A percentile compares a stretch with the other conserved stretches of the same genome.
phyloP scores from a whole-genome alignment of 2,888 invertebrate genomes.

The Drosophila antonietae region DNA sequence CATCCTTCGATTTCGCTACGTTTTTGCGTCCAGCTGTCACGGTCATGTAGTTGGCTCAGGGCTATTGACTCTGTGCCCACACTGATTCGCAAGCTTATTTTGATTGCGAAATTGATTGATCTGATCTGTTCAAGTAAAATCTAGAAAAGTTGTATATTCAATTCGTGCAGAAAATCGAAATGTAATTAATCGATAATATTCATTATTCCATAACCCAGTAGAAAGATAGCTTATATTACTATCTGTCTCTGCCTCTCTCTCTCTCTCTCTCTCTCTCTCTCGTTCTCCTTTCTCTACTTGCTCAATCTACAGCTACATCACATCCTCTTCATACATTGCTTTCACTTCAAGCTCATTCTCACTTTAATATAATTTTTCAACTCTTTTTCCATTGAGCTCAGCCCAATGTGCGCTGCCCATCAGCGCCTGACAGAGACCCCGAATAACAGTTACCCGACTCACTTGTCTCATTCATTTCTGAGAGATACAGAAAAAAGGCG shows the following conservation, averaged over 20 bases:
- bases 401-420: conserved; percentile 38
- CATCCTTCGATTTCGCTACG: conserved; percentile 44
- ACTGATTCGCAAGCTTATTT: conserved; percentile 23
- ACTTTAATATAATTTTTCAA: not conserved
- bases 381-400: not conserved
- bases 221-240: too few species aligned
- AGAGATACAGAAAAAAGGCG: too few species aligned
- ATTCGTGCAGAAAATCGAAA: too few species aligned
- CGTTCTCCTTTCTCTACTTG: not conserved
- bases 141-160: too few species aligned
- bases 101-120: not conserved
- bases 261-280: too few species aligned
- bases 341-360: not conserved
- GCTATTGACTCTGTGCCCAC: conserved; percentile 48
- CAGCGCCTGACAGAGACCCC: not conserved
- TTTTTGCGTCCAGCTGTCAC: conserved; percentile 57
- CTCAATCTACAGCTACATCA: not conserved
- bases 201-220: too few species aligned
- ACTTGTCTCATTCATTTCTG: too few species aligned
- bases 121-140: too few species aligned
- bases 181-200: too few species aligned
- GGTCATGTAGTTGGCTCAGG: conserved; percentile 46
- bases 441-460: too few species aligned
- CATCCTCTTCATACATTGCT: too few species aligned
- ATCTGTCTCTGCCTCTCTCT: too few species aligned